phyloP scores from a whole-genome alignment of 2,113 vertebrate genomes.

The Scopus umbretta region DNA sequence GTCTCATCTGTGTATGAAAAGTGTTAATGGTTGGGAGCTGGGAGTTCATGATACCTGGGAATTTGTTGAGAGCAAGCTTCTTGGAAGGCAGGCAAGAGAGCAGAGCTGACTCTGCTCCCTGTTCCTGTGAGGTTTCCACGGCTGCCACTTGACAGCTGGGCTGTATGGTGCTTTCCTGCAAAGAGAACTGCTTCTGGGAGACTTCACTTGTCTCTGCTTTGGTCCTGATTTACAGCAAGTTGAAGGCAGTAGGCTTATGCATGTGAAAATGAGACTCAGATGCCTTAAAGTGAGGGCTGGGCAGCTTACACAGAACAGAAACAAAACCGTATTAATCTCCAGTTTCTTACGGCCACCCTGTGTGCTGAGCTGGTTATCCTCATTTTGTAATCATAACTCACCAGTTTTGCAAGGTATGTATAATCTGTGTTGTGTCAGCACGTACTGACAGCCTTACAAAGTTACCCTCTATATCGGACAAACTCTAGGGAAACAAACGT shows the following conservation, averaged over 20 bases:
- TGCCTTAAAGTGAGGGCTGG: neutral
- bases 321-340: neutral
- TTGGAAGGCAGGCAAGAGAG: neutral
- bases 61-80: neutral
- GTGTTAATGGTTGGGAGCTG: neutral
- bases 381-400: neutral
- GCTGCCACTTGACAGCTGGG: neutral
- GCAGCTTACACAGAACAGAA: accelerated
- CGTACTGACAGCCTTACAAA: neutral
- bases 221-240: neutral
- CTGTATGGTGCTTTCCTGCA: neutral
- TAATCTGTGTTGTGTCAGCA: neutral
- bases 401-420: accelerated
- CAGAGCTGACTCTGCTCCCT: neutral
- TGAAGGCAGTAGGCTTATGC: neutral
- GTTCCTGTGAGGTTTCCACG: neutral
- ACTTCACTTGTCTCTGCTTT: neutral
- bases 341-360: accelerated
- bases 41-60: neutral
- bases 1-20: neutral
- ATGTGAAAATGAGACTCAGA: neutral
- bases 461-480: neutral
- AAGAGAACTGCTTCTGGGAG: neutral
- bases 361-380: neutral
- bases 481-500: neutral